A percentile compares a stretch with the other conserved stretches of the same genome.
These are phyloP conservation scores for Eupristina koningsbergeri DNA, from an alignment of 1,140 invertebrate genomes.

Conservation along the genomic window DNA sequence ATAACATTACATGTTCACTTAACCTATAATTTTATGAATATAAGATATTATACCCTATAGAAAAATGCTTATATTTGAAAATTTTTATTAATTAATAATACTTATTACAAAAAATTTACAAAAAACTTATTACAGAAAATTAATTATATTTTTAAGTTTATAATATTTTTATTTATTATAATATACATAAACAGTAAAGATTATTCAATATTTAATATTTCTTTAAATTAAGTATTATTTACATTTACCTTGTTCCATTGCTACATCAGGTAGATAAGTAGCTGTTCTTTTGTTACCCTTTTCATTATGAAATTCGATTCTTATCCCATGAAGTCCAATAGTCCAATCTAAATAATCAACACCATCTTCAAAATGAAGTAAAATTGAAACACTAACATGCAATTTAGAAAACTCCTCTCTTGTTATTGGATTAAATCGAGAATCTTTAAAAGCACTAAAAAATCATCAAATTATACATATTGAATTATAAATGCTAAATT, in stretches of 20 bases:
- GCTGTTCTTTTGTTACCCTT: constrained; percentile 95
- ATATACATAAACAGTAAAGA: no score
- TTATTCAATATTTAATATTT: no score
- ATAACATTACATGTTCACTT: no score
- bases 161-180: no score
- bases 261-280: constrained; percentile 98
- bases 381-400: constrained; percentile 95
- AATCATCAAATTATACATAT: not conserved
- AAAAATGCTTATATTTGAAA: no score
- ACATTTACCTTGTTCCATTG: constrained; percentile 92
- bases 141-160: no score
- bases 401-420: constrained; percentile 93
- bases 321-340: constrained; percentile 96
- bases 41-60: no score
- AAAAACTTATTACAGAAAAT: no score
- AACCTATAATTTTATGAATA: no score
- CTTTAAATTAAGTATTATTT: not conserved
- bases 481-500: not conserved
- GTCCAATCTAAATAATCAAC: constrained; percentile 97
- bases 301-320: constrained; percentile 97
- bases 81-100: no score
- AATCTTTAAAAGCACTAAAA: constrained; percentile 95
- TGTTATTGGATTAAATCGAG: constrained; percentile 95
- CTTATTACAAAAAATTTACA: no score
- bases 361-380: constrained; percentile 96